These are phyloP conservation scores for Zosterops lateralis DNA, from an alignment of 2,113 vertebrate genomes.

Conservation along the genomic window DNA sequence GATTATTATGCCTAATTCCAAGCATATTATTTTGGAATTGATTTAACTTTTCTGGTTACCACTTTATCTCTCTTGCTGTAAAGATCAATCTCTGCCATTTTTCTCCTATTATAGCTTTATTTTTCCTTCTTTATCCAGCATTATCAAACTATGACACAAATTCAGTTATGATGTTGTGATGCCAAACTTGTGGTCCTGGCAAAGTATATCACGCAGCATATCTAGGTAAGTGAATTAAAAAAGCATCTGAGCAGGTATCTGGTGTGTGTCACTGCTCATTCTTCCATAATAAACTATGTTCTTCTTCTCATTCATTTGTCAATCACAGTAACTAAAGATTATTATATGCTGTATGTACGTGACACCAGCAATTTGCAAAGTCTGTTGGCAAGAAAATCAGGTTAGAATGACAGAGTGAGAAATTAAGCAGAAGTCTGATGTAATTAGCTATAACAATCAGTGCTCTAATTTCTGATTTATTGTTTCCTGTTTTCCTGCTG, in stretches of 20 bases:
- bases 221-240: conserved; percentile 85
- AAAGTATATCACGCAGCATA: conserved; percentile 73
- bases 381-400: conserved; percentile 85
- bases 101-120: conserved; percentile 31
- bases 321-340: conserved; percentile 80
- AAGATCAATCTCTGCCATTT: conserved; percentile 37
- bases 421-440: conserved; percentile 89
- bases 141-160: conserved; percentile 77
- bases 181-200: conserved; percentile 75
- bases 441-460: conserved; percentile 92
- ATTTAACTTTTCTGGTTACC: conserved; percentile 51
- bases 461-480: conserved; percentile 91
- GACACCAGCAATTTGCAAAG: conserved; percentile 84
- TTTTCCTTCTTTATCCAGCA: conserved; percentile 56
- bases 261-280: conserved; percentile 82
- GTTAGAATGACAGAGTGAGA: conserved; percentile 87
- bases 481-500: conserved; percentile 90
- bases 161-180: conserved; percentile 73
- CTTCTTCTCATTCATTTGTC: conserved; percentile 79
- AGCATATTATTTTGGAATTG: conserved; percentile 56
- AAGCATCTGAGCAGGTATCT: conserved; percentile 83
- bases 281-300: conserved; percentile 77
- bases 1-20: conserved; percentile 43
- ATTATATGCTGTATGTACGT: conserved; percentile 81
- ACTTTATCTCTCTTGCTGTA: conserved; percentile 45